Base-by-base conservation (phyloP, 2,113 vertebrate species). In the Greenwoodochromis staneri region DNA sequence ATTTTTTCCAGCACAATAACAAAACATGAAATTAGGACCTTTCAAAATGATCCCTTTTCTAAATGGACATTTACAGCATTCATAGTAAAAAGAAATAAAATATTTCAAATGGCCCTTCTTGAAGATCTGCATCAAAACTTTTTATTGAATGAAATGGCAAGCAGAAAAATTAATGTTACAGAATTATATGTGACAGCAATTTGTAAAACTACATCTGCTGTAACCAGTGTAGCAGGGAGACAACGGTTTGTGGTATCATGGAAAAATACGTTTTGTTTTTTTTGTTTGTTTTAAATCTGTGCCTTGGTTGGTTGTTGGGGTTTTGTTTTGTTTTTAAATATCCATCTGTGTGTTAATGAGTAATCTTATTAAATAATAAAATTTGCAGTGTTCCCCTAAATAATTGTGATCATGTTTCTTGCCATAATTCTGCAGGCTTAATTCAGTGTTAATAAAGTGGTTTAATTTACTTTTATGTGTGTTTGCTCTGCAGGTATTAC, bases 401-500 rank as follows among this genome's bases (percentile, higher is more conserved):
- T 51, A 78, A 78, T 13, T 12, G 7, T 13, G 27, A 34, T 78
- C 16, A 49, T 49, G 45, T 19, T 78, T 78, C 27, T 51, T 31
- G 45, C 17, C 45, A 78, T 49, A 78, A 78, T n/a, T 29, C 24
- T 31, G 1, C 71, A 49, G 71, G 16, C 9, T 51, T n/a, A 49
- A 19, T 9, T 38, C 49, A n/a, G 1, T 81, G 27, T 87, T 80
- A 31, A 51, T 66, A 7, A 40, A 9, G 27, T 57, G 14, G 47
- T 51, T 86, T 83, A 38, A 90, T 87, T 10, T 59, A 8, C n/a
- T 9, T 24, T 83, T 45, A 47, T 93, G 61, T 93, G 51, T 89
- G 66, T 95, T 88, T 96, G 47, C 81, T 91, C 61, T 83, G 8
- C 91, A 98, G 97, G 98, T 98, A 31, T 96, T 98, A 88, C 97